Evolutionary conservation across 2,797 vertebrate species (phyloP).

Genomic region (Aratinga solstitialis): DNA sequence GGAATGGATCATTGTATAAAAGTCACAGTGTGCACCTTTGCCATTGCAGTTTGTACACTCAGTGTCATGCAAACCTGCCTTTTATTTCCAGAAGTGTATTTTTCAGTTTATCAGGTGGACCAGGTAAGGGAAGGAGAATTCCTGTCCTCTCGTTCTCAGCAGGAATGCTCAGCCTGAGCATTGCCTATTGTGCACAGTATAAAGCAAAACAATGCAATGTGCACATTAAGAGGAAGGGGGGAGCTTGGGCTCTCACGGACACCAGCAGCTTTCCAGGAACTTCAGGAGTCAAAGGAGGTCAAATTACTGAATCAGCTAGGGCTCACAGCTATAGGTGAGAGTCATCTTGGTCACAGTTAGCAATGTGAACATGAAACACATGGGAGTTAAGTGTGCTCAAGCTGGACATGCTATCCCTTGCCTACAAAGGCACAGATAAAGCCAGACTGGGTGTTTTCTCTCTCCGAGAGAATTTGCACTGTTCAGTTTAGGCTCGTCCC

Average conservation of each 20-base stretch:
- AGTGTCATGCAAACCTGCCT: neutral
- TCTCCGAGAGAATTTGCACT: neutral
- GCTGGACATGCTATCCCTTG: neutral
- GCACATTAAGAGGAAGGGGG: neutral
- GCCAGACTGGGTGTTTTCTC: rapidly evolving
- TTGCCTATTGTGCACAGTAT: neutral
- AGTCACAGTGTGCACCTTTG: neutral
- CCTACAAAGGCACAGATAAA: neutral
- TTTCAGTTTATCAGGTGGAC: neutral
- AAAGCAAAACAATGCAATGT: neutral
- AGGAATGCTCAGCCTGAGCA: neutral
- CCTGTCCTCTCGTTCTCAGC: neutral
- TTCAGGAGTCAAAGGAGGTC: neutral
- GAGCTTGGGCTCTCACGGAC: neutral
- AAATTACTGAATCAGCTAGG: neutral
- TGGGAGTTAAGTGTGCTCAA: neutral
- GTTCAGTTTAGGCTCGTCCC: neutral
- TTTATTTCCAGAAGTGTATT: neutral
- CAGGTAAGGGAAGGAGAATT: neutral
- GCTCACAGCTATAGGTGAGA: neutral
- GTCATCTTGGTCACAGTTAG: neutral
- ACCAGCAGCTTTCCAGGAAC: conserved; percentile 30
- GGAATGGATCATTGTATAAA: neutral
- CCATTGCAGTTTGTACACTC: neutral
- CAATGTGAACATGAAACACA: neutral